A percentile compares a stretch with the other conserved stretches of the same genome.
Conservation (phyloP, 2,113 vertebrate genomes). For the Donacobius atricapilla region DNA sequence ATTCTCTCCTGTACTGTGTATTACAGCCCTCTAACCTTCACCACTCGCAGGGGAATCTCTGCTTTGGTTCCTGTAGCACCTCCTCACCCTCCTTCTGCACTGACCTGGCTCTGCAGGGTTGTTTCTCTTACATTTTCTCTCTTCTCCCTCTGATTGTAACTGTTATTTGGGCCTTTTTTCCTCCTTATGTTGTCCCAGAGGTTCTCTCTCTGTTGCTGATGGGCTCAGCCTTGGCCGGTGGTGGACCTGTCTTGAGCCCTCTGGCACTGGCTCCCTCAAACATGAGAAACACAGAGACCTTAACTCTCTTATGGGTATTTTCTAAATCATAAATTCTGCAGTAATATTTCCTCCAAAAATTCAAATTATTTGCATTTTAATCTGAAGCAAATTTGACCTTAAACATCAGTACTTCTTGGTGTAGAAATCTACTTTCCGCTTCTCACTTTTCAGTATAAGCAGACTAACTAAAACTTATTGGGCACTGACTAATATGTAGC, state of each 20-base stretch:
- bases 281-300: not conserved
- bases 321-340: not conserved
- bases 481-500: not conserved
- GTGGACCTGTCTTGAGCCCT: accelerated
- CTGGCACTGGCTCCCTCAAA: too few relatives aligned
- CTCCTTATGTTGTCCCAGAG: not conserved
- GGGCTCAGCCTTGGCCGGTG: not conserved
- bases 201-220: too few relatives aligned
- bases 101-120: not conserved
- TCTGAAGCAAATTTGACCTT: not conserved
- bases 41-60: not conserved
- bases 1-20: not conserved
- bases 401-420: not conserved
- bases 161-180: accelerated
- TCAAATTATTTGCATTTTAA: not conserved
- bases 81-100: not conserved
- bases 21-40: not conserved
- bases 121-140: not conserved
- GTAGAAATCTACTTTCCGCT: not conserved
- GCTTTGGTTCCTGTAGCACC: not conserved
- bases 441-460: not conserved
- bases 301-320: not conserved
- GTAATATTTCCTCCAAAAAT: not conserved
- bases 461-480: not conserved
- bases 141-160: not conserved